These are phyloP conservation scores for Leistus spinibarbis DNA, from an alignment of 2,888 invertebrate genomes.

Conservation along the genomic window DNA sequence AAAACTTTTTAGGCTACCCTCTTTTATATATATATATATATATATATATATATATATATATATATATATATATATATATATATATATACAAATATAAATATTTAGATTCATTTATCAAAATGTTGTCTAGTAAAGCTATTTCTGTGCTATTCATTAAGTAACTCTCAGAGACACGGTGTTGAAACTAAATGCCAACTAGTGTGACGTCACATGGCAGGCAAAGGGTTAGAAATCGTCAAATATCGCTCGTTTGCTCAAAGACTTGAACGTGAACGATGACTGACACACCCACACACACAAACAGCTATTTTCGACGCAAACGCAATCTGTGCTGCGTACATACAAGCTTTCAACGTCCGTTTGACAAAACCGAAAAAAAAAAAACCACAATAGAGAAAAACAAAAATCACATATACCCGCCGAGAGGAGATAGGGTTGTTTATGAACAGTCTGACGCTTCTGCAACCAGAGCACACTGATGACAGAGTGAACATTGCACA, in stretches of 20 bases:
- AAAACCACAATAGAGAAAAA: not conserved
- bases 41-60: too few species aligned
- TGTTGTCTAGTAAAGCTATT: not conserved
- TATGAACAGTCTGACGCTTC: not conserved
- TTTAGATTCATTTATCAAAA: not conserved
- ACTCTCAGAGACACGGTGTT: not conserved
- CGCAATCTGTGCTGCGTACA: not conserved
- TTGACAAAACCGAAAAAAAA: not conserved
- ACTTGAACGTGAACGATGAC: not conserved
- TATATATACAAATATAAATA: too few species aligned
- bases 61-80: too few species aligned
- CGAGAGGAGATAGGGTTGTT: not conserved
- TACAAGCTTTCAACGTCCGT: not conserved
- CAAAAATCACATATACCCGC: not conserved
- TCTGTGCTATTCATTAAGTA: not conserved
- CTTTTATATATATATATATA: too few species aligned
- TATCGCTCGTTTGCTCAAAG: not conserved
- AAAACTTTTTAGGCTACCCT: too few species aligned
- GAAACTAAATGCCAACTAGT: not conserved
- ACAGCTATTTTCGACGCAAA: not conserved
- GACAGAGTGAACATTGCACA: too few species aligned
- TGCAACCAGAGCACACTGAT: not conserved
- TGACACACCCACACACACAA: not conserved
- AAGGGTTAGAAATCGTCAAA: not conserved
- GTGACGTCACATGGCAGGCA: not conserved